These are phyloP conservation scores for Helicoverpa armigera DNA, from an alignment of 1,140 invertebrate genomes.

Conservation along the genomic window DNA sequence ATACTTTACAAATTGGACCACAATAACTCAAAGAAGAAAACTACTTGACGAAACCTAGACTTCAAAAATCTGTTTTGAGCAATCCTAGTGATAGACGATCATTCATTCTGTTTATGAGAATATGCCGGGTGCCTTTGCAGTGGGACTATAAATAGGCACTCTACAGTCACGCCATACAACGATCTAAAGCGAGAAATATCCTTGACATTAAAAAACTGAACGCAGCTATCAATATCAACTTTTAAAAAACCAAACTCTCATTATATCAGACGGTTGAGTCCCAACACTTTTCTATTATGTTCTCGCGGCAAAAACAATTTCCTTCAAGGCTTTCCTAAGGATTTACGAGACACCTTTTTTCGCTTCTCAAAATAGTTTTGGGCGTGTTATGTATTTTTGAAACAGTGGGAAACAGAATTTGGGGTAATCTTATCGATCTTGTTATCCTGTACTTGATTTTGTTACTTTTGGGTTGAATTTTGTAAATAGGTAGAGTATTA, in stretches of 20 bases:
- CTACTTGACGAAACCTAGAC: no score
- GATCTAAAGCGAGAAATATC: constrained; percentile 2
- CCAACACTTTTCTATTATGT: constrained; percentile 44
- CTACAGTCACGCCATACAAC: no score
- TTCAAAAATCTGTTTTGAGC: no score
- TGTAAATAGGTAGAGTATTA: not conserved
- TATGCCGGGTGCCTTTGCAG: no score
- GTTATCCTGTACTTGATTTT: constrained; percentile 29
- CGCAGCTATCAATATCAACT: constrained; percentile 11
- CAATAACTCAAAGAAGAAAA: no score
- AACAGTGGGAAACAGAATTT: constrained; percentile 37
- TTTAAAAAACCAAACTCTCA: constrained; percentile 15
- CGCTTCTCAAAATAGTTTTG: constrained; percentile 42
- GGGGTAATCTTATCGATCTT: constrained; percentile 23
- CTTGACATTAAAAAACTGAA: not conserved
- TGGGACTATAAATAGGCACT: no score
- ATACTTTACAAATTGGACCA: no score
- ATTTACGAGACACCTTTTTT: constrained; percentile 45
- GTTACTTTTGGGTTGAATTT: constrained; percentile 2
- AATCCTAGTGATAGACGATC: no score
- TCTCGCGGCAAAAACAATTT: constrained; percentile 41
- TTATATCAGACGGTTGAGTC: constrained; percentile 2
- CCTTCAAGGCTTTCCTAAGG: constrained; percentile 25
- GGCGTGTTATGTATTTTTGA: constrained; percentile 39
- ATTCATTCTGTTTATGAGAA: no score